phyloP scores from a whole-genome alignment of 2,113 vertebrate genomes.

The Promerops cafer region DNA sequence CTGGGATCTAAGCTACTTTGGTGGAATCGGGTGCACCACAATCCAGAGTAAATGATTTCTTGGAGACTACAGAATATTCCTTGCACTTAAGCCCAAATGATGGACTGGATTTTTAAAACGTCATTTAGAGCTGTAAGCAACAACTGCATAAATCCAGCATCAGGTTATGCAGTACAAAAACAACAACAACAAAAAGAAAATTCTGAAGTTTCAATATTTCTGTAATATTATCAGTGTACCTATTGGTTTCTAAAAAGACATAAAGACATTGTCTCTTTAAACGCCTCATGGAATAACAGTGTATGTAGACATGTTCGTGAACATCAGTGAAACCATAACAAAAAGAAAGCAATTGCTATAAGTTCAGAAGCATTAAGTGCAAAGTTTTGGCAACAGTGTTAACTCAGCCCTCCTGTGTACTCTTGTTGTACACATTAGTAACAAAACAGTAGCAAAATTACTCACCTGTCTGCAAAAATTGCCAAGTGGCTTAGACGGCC shows the following conservation, averaged over 20 bases:
- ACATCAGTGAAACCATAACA: neutral
- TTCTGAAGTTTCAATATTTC: neutral
- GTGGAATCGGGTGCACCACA: neutral
- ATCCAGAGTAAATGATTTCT: neutral
- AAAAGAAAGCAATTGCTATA: neutral
- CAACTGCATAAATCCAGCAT: neutral
- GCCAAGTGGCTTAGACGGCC: neutral
- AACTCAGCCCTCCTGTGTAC: neutral
- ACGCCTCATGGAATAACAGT: neutral
- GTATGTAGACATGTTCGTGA: neutral
- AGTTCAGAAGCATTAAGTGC: neutral
- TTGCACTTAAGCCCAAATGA: neutral
- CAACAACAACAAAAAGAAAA: neutral
- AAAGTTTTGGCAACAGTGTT: neutral
- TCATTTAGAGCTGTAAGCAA: conserved; percentile 1
- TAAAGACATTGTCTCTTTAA: neutral
- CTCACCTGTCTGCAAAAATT: neutral
- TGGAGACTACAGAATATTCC: neutral
- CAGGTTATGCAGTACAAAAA: neutral
- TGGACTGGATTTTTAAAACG: neutral
- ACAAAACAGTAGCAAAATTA: neutral
- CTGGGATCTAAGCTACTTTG: neutral
- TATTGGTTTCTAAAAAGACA: neutral
- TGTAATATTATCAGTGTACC: neutral
- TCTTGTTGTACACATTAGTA: neutral